Evolutionary conservation across 2,113 vertebrate species (phyloP), one percentile per base, ranked within the genome.

Genomic region (Macquaria australasica): DNA sequence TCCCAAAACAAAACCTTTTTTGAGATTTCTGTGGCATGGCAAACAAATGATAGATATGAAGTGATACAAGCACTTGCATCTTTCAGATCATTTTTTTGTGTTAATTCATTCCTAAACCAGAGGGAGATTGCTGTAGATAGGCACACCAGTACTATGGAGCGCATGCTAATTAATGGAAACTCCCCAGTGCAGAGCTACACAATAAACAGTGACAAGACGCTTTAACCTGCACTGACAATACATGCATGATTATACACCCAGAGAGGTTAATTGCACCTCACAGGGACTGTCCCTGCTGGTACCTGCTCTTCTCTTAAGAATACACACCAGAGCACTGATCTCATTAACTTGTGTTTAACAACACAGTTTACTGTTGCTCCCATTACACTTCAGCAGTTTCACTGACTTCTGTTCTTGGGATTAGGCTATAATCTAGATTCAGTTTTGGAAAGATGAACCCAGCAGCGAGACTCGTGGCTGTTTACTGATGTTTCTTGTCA

Each of bases 181-280:
- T 41, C 31, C 48, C 50, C 12, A 18, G 50, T 18, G 41, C 14
- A 50, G 31, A 59, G 50, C 21, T 56, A 4, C 59, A 59, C 28
- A 60, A 41, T 51, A 53, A 68, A 69, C 63, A 31, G 15, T 12
- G 55, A 34, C 48, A 31, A 69, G 48, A 66, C 1, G 7, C 71
- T 59, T 70, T 56, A 48, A 80, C 71, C 77, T 48, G 56, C 66
- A 51, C 51, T 51, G 43, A 79, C 28, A 53, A 16, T 31, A 71
- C 12, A 12, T 58, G 58, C 18, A 2, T 73, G 51, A 82, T 62
- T 60, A 67, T 23, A 55, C 51, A 67, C 58, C 8, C 34, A 6
- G 51, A 48, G 76, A 60, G 73, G 84, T 73, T 85, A 64, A 85
- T 64, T 64, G 39, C 72, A 48, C 45, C 64, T 63, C 16, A 45